Conservation (phyloP, 1,140 invertebrate genomes). For the Cepaea nemoralis region DNA sequence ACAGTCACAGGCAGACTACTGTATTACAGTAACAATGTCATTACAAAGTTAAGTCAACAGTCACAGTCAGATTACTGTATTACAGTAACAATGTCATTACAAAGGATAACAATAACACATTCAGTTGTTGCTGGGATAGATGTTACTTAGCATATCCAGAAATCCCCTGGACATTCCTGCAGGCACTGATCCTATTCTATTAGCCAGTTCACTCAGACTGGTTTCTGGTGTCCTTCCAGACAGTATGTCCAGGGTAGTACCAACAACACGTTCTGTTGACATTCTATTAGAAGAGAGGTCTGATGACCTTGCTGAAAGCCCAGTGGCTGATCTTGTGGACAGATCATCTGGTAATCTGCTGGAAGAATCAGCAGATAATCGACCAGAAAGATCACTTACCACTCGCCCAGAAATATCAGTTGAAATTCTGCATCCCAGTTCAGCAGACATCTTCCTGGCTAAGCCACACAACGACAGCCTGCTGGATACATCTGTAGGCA, state of each 20-base stretch:
- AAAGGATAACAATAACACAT: too few species aligned
- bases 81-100: too few species aligned
- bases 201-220: constrained; percentile 10
- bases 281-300: neutral
- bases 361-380: neutral
- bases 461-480: neutral
- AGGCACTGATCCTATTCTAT: constrained; percentile 22
- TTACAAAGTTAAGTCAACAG: too few species aligned
- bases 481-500: constrained; percentile 13
- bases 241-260: constrained; percentile 3
- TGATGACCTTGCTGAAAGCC: constrained; percentile 12
- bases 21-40: too few species aligned
- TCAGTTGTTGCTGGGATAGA: constrained; percentile 35
- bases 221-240: neutral
- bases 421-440: constrained; percentile 14
- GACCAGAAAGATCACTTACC: neutral
- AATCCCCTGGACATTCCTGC: constrained; percentile 40
- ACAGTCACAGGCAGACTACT: neutral
- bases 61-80: neutral
- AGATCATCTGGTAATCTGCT: constrained; percentile 10
- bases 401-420: neutral
- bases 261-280: neutral
- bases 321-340: constrained; percentile 3
- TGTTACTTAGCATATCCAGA: constrained; percentile 34
- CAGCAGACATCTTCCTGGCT: constrained; percentile 9